Evolutionary conservation across 2,113 vertebrate species (phyloP), one percentile per base, ranked within the genome.

Genomic region (Deroptyus accipitrinus): DNA sequence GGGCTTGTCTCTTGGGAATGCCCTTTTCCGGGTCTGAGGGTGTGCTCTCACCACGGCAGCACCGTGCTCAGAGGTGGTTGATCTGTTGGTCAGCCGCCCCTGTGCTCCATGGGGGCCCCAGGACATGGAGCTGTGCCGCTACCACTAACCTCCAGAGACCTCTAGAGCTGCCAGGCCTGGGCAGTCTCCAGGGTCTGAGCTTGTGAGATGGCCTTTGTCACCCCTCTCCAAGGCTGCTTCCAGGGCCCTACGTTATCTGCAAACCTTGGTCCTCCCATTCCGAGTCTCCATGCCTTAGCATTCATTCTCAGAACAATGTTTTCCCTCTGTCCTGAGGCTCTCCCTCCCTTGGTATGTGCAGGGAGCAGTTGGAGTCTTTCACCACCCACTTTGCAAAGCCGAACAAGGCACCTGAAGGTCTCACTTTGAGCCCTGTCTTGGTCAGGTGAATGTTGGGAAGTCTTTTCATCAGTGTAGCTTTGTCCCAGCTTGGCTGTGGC

Each of bases 21-120:
- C 61, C 75, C 66, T 63, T 49, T 41, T 10, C 68, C 62, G 37
- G 67, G 27, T 42, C 30, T 80, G 27, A 30, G 39, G 44, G 35
- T 31, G 14, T 37, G 42, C 31, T 78, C 30, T 68, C 77, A 5
- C 59, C 24, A 1, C 9, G 2, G 5, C 54, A 37, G 73, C 41
- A 6, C 49, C 0, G 1, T 2, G 9, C 23, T 28, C 3, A 1
- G 17, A 19, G 17, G 31, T 7, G 3, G 30, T 13, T 4, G 1
- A 10, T 18, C 3, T 0, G 3, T 35, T 24, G 13, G 9, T 51
- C 15, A 4, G 41, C 35, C 37, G 8, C 28, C 42, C 54, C 1
- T 1, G 7, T 31, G 73, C 68, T 51, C 76, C 14, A 0, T 9
- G 39, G 18, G 14, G 63, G 11, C n/a, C n/a, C 39, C 52, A 20